Conservation (phyloP, 2,113 vertebrate genomes). For the Lates calcarifer region DNA sequence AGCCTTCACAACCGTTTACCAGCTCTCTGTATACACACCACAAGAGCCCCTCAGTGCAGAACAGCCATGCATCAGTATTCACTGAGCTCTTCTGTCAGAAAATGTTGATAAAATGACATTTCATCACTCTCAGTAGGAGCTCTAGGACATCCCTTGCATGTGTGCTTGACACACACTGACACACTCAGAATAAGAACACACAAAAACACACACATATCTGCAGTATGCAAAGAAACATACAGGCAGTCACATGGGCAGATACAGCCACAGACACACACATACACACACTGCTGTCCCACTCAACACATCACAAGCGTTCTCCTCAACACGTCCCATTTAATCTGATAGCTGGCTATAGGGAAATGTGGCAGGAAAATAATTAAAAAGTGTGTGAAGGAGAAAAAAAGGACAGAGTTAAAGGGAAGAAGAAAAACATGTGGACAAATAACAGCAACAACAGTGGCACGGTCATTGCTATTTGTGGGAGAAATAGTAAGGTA, state of each 20-base stretch:
- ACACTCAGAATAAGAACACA: not conserved
- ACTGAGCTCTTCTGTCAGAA: constrained; percentile 55
- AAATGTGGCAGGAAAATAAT: constrained; percentile 68
- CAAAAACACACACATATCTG: not conserved
- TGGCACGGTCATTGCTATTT: constrained; percentile 12
- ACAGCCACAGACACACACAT: constrained; percentile 17
- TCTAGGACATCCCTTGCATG: constrained; percentile 17
- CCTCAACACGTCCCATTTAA: constrained; percentile 65
- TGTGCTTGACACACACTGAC: not conserved
- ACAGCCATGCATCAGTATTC: constrained; percentile 68
- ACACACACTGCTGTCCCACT: constrained; percentile 12
- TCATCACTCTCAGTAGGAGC: constrained; percentile 63
- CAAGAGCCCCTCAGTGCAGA: constrained; percentile 36
- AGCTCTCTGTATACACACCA: constrained; percentile 15
- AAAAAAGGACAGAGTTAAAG: constrained; percentile 55
- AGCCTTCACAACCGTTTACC: constrained; percentile 47
- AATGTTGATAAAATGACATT: constrained; percentile 74
- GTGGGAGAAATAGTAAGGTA: too few relatives aligned
- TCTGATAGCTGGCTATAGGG: constrained; percentile 59
- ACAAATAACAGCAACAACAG: constrained; percentile 41
- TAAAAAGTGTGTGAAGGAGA: constrained; percentile 67
- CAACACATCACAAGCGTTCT: constrained; percentile 63
- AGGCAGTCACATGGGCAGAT: not conserved
- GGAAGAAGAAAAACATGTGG: constrained; percentile 16
- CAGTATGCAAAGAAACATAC: not conserved